Base-by-base conservation (phyloP, 2,888 invertebrate genomes). In the Pandemis corylana region DNA sequence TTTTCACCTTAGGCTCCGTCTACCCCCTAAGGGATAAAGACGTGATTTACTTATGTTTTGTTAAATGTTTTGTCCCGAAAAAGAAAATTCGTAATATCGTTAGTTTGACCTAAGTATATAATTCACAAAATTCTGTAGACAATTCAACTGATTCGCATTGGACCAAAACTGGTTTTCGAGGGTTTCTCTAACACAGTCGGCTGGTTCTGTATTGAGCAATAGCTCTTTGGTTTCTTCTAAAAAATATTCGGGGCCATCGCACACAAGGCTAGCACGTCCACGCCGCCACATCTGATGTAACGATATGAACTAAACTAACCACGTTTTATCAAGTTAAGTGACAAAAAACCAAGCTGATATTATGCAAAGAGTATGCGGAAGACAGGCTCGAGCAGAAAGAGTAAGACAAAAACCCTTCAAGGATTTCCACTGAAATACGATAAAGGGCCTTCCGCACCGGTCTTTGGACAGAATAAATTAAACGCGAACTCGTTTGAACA, bases 351-450 rank as follows among this genome's bases (percentile, higher is more conserved):
- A 42, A 69, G 56, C 65, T 41, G 28, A 61, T 44, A 67, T 28
- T 65, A 74, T 71, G 70, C 71, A 71, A 75, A 75, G 77, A 75
- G 80, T 80, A 82, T 78, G 80, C 84, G 85, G 84, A 85, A 86
- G 74, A 51, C 69, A 44, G 41, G 46, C 36, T 51, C n/a, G 49
- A 9, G 82, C 77, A 76, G 79, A 80, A 78, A 78, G 79, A 78
- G 80, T 78, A 80, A 76, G 75, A 82, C 79, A 84, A 82, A 83
- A 83, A 82, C 77, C 78, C 76, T 44, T 77, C 83, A 86, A 86
- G 86, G 85, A 76, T 77, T 78, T 51, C 78, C 69, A 76, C 78
- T 77, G 66, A 41, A 64, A 62, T 68, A 75, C 74, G 66, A 71
- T 78, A 76, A 82, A 84, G 83, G 83, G 82, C 83, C 82, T 83